These are phyloP conservation scores for Pantherophis vulpinus DNA, from an alignment of 2,797 vertebrate genomes.

Conservation along the genomic window DNA sequence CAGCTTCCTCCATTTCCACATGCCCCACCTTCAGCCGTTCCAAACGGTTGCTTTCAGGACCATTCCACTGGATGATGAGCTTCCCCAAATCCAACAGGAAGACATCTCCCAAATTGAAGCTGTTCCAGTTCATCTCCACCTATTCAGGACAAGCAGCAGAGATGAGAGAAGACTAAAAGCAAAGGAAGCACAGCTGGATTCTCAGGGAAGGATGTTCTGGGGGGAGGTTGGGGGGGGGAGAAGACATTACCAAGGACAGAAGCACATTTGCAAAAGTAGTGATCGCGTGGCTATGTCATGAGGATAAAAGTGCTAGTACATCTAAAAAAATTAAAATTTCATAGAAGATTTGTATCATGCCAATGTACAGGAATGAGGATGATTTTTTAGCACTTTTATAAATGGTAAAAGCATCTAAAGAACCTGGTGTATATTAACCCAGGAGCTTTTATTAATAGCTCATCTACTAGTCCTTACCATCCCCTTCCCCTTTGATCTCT, in stretches of 20 bases:
- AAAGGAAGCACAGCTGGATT: not conserved
- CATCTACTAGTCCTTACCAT: not conserved
- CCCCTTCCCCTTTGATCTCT: not conserved
- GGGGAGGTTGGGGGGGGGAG: fast-evolving
- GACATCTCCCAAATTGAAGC: slow-evolving; percentile 84
- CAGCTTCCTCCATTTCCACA: not conserved
- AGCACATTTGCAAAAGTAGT: not conserved
- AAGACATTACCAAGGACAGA: not conserved
- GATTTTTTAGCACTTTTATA: not conserved
- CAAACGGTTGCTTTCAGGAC: slow-evolving; percentile 79
- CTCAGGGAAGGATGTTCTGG: not conserved
- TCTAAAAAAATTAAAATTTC: not conserved
- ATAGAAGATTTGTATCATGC: not conserved
- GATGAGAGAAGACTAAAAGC: not conserved
- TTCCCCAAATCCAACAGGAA: slow-evolving; percentile 86
- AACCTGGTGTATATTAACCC: not conserved
- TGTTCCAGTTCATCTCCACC: slow-evolving; percentile 86
- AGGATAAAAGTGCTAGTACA: not conserved
- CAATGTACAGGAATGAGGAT: not conserved
- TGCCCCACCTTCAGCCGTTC: slow-evolving; percentile 80
- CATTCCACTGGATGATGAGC: slow-evolving; percentile 86
- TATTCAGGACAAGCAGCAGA: slow-evolving; percentile 36
- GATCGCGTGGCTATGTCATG: not conserved
- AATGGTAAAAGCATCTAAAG: not conserved
- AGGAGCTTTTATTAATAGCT: not conserved